Evolutionary conservation across 2,113 vertebrate genomes (phyloP), one percentile per base, ranked within the genome.

Genomic region (Lepisosteus oculatus): DNA sequence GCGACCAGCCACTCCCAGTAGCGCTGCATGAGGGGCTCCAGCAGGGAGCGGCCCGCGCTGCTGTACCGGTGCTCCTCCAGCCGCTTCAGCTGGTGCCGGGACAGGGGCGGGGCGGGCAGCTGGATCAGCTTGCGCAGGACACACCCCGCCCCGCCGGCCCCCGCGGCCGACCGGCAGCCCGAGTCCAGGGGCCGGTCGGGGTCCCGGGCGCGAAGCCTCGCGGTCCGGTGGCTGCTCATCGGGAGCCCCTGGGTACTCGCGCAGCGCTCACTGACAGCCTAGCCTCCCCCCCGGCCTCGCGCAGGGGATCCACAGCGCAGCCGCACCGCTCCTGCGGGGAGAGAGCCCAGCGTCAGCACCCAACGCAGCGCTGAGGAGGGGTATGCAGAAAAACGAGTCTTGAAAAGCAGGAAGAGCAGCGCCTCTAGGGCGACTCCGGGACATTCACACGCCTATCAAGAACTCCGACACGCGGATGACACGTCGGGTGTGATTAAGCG

Each of bases 1-100:
- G 84, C 86, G 55, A 99, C 95, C 76, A 99, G 83, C 96, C 97
- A 98, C 74, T 99, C 96, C 96, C 97, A 99, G 87, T 96, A 99
- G 8, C 92, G 90, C 77, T 99, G 97, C 97, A 99, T 98, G 56
- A 97, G 72, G 13, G 97, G 97, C 79, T 99, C 97, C 74, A 99
- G 93, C 77, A 99, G 86, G n/a, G 97, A 99, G 14, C 90, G 89
- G 2, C 97, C 97, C 0, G 94, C 91, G 71, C 97, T 98, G 89
- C 95, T 95, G 79, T 99, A 98, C 43, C 94, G 95, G 86, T 99
- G 97, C 79, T 98, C 96, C 85, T 99, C 97, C 77, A 99, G 89
- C 17, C 95, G 94, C 86, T 98, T 98, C 43, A 99, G 90, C 81
- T 99, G 97, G 83, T 98, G 95, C 71, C 94, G 91, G 57, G 95